Evolutionary conservation across 2,797 vertebrate species (phyloP).

Genomic region (Nyctalus aviator): DNA sequence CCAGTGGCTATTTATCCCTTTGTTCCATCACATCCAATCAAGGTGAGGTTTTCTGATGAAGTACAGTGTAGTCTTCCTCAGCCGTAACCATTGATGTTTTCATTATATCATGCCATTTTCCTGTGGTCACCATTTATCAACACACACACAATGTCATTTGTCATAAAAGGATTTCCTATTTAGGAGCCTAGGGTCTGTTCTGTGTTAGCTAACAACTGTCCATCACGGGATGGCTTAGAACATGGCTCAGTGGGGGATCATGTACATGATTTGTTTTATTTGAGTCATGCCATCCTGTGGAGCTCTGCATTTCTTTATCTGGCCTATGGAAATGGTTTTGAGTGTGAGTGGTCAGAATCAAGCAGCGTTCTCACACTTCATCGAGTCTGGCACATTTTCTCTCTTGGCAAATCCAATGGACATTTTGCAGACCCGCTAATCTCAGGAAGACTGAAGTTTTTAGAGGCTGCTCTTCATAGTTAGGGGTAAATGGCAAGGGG

Average conservation of each 20-base stretch:
- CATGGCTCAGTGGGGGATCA: conserved; percentile 66
- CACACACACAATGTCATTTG: conserved; percentile 65
- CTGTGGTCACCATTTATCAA: conserved; percentile 60
- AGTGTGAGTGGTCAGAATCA: conserved; percentile 75
- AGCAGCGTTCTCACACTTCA: conserved; percentile 67
- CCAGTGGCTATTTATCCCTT: conserved; percentile 46
- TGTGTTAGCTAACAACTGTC: conserved; percentile 78
- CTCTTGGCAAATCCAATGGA: conserved; percentile 72
- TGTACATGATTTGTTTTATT: conserved; percentile 76
- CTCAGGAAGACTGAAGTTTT: conserved; percentile 79
- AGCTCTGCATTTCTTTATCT: conserved; percentile 79
- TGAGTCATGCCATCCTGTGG: conserved; percentile 74
- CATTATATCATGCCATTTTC: conserved; percentile 56
- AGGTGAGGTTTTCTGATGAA: conserved; percentile 79
- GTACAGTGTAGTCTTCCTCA: conserved; percentile 75
- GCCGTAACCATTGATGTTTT: conserved; percentile 50
- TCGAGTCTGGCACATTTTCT: conserved; percentile 72
- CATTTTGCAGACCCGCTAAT: conserved; percentile 80
- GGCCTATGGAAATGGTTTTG: conserved; percentile 56
- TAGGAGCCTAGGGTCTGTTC: conserved; percentile 75
- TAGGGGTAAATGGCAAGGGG: conserved; percentile 74
- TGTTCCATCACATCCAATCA: conserved; percentile 63
- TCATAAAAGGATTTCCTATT: conserved; percentile 74
- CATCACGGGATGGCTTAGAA: conserved; percentile 60
- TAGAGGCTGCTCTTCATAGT: conserved; percentile 57